Conservation (phyloP, 2,888 invertebrate species). For the Chymomyza fuscimana region DNA sequence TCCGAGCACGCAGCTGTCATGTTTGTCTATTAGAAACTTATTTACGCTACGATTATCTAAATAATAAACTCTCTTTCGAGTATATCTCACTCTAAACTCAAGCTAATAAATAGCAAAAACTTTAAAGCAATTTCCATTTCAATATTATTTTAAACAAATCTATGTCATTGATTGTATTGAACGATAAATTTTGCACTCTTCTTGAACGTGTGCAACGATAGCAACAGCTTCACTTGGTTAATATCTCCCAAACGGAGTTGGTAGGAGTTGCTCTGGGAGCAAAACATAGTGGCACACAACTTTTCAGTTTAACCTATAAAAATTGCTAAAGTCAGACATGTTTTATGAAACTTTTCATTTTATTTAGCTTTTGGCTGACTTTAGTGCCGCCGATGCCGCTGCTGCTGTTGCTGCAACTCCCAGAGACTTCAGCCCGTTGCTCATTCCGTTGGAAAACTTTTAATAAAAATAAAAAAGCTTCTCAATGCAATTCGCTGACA, state of each 20-base stretch:
- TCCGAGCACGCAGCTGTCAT: too few relatives aligned
- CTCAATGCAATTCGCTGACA: not conserved
- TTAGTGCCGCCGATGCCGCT: not conserved
- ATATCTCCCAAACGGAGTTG: not conserved
- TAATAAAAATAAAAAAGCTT: slow-evolving; percentile 55
- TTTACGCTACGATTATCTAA: too few relatives aligned
- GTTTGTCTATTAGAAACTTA: too few relatives aligned
- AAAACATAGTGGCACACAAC: not conserved
- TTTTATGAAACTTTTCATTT: slow-evolving; percentile 68
- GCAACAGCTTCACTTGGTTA: slow-evolving; percentile 17
- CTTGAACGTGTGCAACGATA: slow-evolving; percentile 25
- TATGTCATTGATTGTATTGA: not conserved
- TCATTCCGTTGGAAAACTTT: slow-evolving; percentile 62
- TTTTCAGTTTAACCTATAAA: slow-evolving; percentile 56
- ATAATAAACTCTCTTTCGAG: too few relatives aligned
- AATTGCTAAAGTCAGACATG: slow-evolving; percentile 69
- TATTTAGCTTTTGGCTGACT: slow-evolving; percentile 49
- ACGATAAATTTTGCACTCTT: not conserved
- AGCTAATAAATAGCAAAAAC: not conserved
- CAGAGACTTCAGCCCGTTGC: slow-evolving; percentile 15
- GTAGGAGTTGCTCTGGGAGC: slow-evolving; percentile 24
- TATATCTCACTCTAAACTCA: not conserved
- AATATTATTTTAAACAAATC: not conserved
- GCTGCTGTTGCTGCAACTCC: not conserved
- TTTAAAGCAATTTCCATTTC: not conserved